phyloP scores from a whole-genome alignment of 2,113 vertebrate species.

The Sprattus sprattus region DNA sequence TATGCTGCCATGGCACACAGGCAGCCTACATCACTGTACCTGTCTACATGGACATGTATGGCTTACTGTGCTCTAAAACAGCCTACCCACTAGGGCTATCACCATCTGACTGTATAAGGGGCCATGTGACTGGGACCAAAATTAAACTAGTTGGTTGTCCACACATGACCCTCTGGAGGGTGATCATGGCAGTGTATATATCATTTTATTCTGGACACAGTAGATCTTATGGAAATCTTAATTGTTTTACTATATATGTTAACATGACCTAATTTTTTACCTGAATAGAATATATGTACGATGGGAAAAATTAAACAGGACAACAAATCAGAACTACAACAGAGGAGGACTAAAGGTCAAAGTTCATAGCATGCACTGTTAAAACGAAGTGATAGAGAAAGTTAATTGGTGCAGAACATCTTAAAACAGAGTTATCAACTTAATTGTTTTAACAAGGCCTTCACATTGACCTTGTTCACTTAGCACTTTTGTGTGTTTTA shows the following conservation, averaged over 20 bases:
- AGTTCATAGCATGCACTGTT: not conserved
- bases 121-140: no score
- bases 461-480: constrained; percentile 40
- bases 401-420: constrained; percentile 34
- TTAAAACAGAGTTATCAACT: constrained; percentile 38
- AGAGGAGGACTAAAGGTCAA: not conserved
- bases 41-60: not conserved
- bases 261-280: not conserved
- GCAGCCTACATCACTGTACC: not conserved
- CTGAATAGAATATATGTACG: not conserved
- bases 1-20: not conserved
- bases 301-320: not conserved
- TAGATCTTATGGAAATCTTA: not conserved
- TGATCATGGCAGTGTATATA: not conserved
- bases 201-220: not conserved
- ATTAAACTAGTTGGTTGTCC: not conserved
- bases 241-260: not conserved
- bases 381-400: not conserved
- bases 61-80: not conserved
- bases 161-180: not conserved
- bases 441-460: constrained; percentile 43
- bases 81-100: no score
- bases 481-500: constrained; percentile 43
- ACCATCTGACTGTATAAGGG: not conserved
- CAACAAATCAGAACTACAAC: not conserved